A percentile compares a stretch with the other conserved stretches of the same genome.
Conservation (phyloP, 2,797 vertebrate genomes). For the Ptychobarbus kaznakovi region DNA sequence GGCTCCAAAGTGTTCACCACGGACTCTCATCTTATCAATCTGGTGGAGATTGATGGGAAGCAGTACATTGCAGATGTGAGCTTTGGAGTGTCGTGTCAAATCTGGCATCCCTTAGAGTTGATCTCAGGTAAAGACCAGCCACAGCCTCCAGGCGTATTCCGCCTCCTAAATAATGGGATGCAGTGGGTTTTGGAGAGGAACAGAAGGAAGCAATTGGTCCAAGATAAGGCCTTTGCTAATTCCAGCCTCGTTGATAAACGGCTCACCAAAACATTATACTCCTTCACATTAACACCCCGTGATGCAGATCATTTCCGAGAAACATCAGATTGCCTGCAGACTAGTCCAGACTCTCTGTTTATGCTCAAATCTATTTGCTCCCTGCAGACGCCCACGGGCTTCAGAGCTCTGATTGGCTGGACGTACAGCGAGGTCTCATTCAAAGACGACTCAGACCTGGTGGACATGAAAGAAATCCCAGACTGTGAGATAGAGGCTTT, state of each 20-base stretch:
- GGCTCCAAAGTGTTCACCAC: slow-evolving; percentile 69
- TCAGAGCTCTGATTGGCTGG: slow-evolving; percentile 81
- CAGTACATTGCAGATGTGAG: slow-evolving; percentile 82
- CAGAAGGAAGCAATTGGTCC: slow-evolving; percentile 74
- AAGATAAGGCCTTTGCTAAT: slow-evolving; percentile 76
- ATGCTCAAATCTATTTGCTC: slow-evolving; percentile 87
- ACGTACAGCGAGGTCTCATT: slow-evolving; percentile 81
- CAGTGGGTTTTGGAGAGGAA: slow-evolving; percentile 85
- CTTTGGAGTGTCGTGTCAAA: slow-evolving; percentile 80
- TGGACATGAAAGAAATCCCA: slow-evolving; percentile 78
- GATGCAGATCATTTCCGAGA: slow-evolving; percentile 75
- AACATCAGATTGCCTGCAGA: slow-evolving; percentile 73
- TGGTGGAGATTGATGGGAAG: slow-evolving; percentile 74
- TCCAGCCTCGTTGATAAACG: slow-evolving; percentile 75
- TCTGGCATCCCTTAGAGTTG: slow-evolving; percentile 84
- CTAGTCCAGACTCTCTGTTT: slow-evolving; percentile 79
- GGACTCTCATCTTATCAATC: slow-evolving; percentile 78
- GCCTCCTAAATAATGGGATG: slow-evolving; percentile 74
- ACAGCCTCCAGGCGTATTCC: slow-evolving; percentile 80
- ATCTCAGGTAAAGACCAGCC: slow-evolving; percentile 82
- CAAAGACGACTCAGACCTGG: slow-evolving; percentile 79
- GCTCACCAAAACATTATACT: slow-evolving; percentile 72
- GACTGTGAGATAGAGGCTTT: slow-evolving; percentile 80
- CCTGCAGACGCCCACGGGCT: slow-evolving; percentile 81
- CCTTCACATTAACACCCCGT: slow-evolving; percentile 79